Evolutionary conservation across 2,113 vertebrate genomes (phyloP).

Genomic region (Lycocorax pyrrhopterus): DNA sequence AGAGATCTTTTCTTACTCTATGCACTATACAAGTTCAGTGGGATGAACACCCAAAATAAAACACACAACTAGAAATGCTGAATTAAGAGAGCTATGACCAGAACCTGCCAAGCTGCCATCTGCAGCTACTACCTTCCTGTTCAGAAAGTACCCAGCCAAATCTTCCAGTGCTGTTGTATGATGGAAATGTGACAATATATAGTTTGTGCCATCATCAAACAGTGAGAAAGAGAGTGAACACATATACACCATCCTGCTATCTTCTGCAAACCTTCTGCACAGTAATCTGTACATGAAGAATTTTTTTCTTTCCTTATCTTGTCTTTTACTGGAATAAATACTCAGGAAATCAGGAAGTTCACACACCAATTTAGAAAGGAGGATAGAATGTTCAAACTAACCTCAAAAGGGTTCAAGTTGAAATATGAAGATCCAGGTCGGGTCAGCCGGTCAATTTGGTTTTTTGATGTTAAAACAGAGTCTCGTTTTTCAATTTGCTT

Average conservation of each 20-base stretch:
- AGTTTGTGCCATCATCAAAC: neutral
- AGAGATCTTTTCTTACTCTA: neutral
- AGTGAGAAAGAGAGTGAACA: neutral
- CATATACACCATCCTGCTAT: neutral
- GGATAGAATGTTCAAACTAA: conserved; percentile 8
- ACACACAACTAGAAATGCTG: neutral
- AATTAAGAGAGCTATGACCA: neutral
- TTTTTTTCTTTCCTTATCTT: neutral
- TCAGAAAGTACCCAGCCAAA: neutral
- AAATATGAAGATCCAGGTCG: conserved; percentile 95
- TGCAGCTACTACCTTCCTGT: neutral
- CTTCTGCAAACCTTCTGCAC: neutral
- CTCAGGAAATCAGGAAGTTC: neutral
- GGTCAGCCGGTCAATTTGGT: conserved; percentile 94
- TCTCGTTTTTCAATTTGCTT: conserved; percentile 98
- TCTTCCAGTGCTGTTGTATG: neutral
- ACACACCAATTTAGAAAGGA: neutral
- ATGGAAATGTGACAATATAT: neutral
- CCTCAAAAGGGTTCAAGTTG: conserved; percentile 97
- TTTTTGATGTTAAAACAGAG: conserved; percentile 94
- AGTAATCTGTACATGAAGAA: neutral
- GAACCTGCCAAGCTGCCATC: neutral
- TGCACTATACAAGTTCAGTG: neutral
- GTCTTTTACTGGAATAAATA: neutral
- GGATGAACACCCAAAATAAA: neutral